A percentile compares a stretch with the other conserved stretches of the same genome.
phyloP scores from a whole-genome alignment of 2,888 invertebrate genomes.

The Volucella inflata region DNA sequence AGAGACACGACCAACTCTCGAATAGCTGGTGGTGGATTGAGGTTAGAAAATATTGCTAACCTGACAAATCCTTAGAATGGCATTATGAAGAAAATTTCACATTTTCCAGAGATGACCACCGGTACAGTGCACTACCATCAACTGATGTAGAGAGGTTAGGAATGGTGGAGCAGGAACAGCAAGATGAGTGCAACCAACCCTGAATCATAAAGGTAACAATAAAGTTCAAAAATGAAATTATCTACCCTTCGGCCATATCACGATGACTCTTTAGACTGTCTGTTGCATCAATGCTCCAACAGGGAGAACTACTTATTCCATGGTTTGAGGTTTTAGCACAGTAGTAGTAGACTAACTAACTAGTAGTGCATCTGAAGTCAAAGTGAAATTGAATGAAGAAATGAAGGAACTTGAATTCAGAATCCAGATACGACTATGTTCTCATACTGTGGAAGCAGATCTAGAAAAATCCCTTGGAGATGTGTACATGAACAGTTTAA shows the following conservation, averaged over 20 bases:
- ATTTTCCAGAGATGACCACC: slow-evolving; percentile 62
- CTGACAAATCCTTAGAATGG: slow-evolving; percentile 75
- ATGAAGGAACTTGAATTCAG: slow-evolving; percentile 63
- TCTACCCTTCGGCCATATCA: slow-evolving; percentile 72
- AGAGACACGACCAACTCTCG: slow-evolving; percentile 43
- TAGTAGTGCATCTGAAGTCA: slow-evolving; percentile 68
- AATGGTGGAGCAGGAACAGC: slow-evolving; percentile 11
- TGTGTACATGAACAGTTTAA: slow-evolving; percentile 43
- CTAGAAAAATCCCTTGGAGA: slow-evolving; percentile 52
- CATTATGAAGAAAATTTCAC: slow-evolving; percentile 74
- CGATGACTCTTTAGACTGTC: slow-evolving; percentile 69
- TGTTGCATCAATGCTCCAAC: slow-evolving; percentile 70
- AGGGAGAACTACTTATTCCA: not conserved
- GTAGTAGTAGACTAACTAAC: slow-evolving; percentile 41
- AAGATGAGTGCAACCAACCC: slow-evolving; percentile 59
- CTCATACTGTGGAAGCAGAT: slow-evolving; percentile 31
- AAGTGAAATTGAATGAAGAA: slow-evolving; percentile 74
- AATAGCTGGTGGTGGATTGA: slow-evolving; percentile 51
- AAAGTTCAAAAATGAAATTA: slow-evolving; percentile 75
- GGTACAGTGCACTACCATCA: not conserved
- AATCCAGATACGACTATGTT: slow-evolving; percentile 41
- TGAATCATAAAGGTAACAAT: slow-evolving; percentile 69
- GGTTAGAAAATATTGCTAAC: slow-evolving; percentile 75
- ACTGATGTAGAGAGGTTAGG: not conserved
- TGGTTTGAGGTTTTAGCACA: not conserved